A percentile compares a stretch with the other conserved stretches of the same genome.
Conservation (phyloP, 2,797 vertebrate genomes). For the Sebastes melanostomus region DNA sequence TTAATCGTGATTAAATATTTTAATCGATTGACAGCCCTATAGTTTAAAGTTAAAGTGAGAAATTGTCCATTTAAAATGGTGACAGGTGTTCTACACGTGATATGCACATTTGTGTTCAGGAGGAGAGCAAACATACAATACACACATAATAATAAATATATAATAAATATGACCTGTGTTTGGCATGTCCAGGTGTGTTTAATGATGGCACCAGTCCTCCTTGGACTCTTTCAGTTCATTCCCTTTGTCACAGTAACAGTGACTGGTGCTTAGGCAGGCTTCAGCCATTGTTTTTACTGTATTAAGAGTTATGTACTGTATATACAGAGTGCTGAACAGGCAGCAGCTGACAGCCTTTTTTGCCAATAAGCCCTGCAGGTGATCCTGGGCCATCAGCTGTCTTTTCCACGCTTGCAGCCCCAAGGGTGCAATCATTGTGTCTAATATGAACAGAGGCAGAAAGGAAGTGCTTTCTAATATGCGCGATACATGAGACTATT, state of each 20-base stretch:
- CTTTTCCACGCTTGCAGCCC: background rate
- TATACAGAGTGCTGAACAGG: slow-evolving; percentile 1
- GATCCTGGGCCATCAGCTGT: slow-evolving; percentile 10
- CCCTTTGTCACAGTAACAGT: too few relatives aligned
- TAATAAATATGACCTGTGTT: too few relatives aligned
- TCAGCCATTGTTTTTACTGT: too few relatives aligned
- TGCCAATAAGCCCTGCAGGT: background rate
- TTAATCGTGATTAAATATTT: too few relatives aligned
- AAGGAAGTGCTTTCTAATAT: background rate
- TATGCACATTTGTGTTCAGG: too few relatives aligned
- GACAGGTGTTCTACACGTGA: background rate
- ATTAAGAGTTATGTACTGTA: background rate
- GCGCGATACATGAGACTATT: background rate
- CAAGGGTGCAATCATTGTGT: background rate
- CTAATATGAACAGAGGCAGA: background rate
- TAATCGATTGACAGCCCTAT: too few relatives aligned
- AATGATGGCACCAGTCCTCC: too few relatives aligned
- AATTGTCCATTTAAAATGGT: background rate
- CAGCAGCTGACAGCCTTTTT: slow-evolving; percentile 18
- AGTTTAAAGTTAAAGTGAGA: background rate
- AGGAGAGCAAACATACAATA: too few relatives aligned
- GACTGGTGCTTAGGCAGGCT: too few relatives aligned
- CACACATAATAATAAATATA: too few relatives aligned
- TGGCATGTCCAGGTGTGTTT: too few relatives aligned
- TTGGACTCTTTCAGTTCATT: too few relatives aligned